These are phyloP conservation scores for Sinosuthora webbiana DNA, from an alignment of 2,113 vertebrate genomes.

Conservation along the genomic window DNA sequence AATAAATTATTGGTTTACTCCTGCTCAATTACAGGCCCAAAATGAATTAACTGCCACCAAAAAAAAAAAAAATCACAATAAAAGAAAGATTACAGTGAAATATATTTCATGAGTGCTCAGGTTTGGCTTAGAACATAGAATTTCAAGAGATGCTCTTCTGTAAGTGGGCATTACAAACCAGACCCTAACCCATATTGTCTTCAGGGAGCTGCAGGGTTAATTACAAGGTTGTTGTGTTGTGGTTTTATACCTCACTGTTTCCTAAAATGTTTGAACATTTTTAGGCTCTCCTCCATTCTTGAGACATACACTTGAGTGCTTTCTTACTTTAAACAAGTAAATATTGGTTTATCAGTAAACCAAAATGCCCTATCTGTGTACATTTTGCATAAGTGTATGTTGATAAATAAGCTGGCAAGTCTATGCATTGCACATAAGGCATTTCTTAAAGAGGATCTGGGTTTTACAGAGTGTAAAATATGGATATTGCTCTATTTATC, in stretches of 20 bases:
- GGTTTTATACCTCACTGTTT: not conserved
- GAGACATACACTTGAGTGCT: not conserved
- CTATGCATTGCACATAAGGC: constrained; percentile 60
- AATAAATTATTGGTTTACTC: not conserved
- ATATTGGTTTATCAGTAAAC: constrained; percentile 65
- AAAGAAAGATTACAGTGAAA: not conserved
- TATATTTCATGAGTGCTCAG: not conserved
- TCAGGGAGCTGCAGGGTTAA: not conserved
- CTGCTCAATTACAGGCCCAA: not conserved
- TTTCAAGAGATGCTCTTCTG: not conserved
- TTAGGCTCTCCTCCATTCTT: not conserved
- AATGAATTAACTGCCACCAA: not conserved
- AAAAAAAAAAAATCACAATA: not conserved
- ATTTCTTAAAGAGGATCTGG: constrained; percentile 65
- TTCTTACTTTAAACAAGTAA: constrained; percentile 57
- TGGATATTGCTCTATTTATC: constrained; percentile 79
- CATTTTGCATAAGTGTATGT: constrained; percentile 70
- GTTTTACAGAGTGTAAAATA: constrained; percentile 80
- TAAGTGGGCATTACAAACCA: fast-evolving
- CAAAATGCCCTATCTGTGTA: constrained; percentile 54
- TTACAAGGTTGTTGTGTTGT: not conserved
- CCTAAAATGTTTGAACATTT: not conserved
- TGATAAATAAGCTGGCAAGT: constrained; percentile 73
- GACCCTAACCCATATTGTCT: not conserved
- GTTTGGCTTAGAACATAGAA: not conserved